These are phyloP conservation scores for Mycetomoellerius zeteki DNA, from an alignment of 1,140 invertebrate species.

Conservation along the genomic window DNA sequence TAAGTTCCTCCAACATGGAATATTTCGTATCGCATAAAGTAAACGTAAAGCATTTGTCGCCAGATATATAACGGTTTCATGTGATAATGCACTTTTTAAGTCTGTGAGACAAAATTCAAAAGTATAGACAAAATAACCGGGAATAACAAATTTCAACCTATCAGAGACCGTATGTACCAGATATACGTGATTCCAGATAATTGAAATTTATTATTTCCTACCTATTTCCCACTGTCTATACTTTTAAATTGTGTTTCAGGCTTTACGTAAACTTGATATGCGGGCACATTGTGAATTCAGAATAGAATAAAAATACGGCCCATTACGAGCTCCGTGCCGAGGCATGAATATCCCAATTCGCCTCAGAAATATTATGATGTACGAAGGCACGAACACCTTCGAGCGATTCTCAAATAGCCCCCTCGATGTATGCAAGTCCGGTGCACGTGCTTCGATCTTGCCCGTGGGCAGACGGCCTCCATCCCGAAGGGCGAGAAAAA, in stretches of 20 bases:
- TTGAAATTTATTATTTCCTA: too few species aligned
- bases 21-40: constrained; percentile 21
- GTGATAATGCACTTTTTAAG: constrained; percentile 3
- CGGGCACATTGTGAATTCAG: neutral
- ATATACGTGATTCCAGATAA: too few species aligned
- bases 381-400: constrained; percentile 27
- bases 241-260: too few species aligned
- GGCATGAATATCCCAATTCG: constrained; percentile 4
- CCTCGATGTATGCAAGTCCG: constrained; percentile 19
- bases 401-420: constrained; percentile 28
- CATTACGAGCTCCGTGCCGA: neutral
- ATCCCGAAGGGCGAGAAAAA: constrained; percentile 62
- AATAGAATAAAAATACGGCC: neutral
- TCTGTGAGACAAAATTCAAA: too few species aligned
- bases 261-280: neutral
- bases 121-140: too few species aligned
- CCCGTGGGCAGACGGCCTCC: constrained; percentile 56
- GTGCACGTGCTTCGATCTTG: constrained; percentile 73
- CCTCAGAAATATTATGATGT: constrained; percentile 29
- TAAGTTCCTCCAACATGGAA: neutral
- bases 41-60: constrained; percentile 11
- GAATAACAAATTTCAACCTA: too few species aligned
- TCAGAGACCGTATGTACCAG: too few species aligned
- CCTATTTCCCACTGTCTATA: too few species aligned
- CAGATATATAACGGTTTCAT: constrained; percentile 13